A percentile compares a stretch with the other conserved stretches of the same genome.
Evolutionary conservation across 1,140 invertebrate genomes (phyloP).

Genomic region (Rhysida immarginata): DNA sequence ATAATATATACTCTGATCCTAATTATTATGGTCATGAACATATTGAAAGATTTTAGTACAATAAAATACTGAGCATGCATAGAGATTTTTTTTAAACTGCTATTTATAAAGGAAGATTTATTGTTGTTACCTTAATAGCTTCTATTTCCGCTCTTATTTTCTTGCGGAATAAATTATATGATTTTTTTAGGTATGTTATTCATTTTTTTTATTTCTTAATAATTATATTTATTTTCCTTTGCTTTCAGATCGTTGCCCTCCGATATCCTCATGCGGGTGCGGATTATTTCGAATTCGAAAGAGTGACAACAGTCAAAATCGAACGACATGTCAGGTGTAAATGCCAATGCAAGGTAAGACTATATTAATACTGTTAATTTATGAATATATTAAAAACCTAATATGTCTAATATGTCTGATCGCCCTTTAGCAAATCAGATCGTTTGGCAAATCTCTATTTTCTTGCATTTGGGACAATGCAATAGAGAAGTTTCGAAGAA

Average conservation of each 20-base stretch:
- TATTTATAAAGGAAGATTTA: too few species aligned
- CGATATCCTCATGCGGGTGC: constrained; percentile 5
- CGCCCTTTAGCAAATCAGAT: neutral
- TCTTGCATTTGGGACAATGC: neutral
- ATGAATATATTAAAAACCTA: neutral
- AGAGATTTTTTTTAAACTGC: too few species aligned
- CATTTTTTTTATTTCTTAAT: too few species aligned
- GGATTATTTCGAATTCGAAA: constrained; percentile 8
- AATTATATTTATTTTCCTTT: neutral
- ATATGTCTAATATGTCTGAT: neutral
- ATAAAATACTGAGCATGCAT: too few species aligned
- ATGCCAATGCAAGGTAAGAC: constrained; percentile 8
- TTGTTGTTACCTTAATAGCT: too few species aligned
- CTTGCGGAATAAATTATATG: too few species aligned
- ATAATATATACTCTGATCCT: too few species aligned
- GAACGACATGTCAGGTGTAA: constrained; percentile 2
- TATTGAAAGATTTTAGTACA: too few species aligned
- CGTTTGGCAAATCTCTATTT: neutral
- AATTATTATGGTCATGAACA: too few species aligned
- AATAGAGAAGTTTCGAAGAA: neutral
- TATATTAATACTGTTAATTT: neutral
- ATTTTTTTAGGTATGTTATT: too few species aligned
- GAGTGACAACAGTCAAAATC: constrained; percentile 3
- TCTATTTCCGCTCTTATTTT: too few species aligned
- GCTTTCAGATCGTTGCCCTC: neutral